phyloP scores from a whole-genome alignment of 2,888 invertebrate genomes.

The Dicycla oo region DNA sequence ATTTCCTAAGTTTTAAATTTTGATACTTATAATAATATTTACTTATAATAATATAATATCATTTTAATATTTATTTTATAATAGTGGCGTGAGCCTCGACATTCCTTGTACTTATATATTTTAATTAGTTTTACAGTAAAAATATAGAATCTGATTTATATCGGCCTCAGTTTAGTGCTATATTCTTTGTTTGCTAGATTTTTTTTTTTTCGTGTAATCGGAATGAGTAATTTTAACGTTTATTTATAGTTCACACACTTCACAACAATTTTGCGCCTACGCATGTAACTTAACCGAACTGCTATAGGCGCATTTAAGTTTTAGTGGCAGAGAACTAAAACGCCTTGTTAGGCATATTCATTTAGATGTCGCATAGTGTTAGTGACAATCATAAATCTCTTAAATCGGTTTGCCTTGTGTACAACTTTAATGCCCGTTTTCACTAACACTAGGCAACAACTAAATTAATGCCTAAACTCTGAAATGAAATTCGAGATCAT shows the following conservation, averaged over 20 bases:
- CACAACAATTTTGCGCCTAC: not conserved
- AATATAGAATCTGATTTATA: conserved; percentile 20
- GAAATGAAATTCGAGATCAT: too few relatives aligned
- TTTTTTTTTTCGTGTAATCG: conserved; percentile 7
- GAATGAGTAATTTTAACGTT: conserved; percentile 8
- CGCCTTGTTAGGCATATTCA: not conserved
- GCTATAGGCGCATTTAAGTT: not conserved
- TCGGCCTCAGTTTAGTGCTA: conserved; percentile 8
- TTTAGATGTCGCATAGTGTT: not conserved
- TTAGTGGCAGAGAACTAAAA: not conserved
- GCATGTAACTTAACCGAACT: not conserved
- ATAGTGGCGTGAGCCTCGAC: conserved; percentile 6
- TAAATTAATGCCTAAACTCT: conserved; percentile 2
- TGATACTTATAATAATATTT: too few relatives aligned
- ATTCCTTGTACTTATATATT: conserved; percentile 57
- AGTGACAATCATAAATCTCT: not conserved
- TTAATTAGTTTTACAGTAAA: conserved; percentile 47
- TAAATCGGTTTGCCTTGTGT: not conserved
- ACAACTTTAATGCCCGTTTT: not conserved
- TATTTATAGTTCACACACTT: conserved; percentile 1
- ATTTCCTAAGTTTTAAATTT: conserved; percentile 1
- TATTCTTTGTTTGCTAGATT: conserved; percentile 24
- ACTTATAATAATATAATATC: conserved; percentile 25
- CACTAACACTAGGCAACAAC: not conserved
- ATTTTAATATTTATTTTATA: conserved; percentile 22